These are phyloP conservation scores for Ophiodon elongatus DNA, from an alignment of 2,113 vertebrate species.

Conservation along the genomic window DNA sequence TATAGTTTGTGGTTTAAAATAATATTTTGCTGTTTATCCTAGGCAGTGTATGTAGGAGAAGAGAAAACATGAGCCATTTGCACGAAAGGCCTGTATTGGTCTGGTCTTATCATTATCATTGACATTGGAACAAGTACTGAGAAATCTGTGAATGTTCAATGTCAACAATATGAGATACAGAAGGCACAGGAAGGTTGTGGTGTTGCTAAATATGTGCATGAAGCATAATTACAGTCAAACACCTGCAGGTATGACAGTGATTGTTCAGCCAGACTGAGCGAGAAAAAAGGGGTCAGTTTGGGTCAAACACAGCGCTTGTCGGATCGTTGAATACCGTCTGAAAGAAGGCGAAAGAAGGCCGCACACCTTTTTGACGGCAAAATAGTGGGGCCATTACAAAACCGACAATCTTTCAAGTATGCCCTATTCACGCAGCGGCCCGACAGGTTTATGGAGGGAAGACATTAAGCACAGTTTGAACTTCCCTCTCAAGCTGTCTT, in stretches of 20 bases:
- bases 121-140: background rate
- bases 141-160: background rate
- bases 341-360: background rate
- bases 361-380: background rate
- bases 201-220: background rate
- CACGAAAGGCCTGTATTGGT: background rate
- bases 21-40: background rate
- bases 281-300: background rate
- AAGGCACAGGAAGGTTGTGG: background rate
- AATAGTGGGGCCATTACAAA: background rate
- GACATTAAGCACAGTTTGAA: constrained; percentile 7
- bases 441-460: background rate
- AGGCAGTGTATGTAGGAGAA: background rate
- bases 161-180: background rate
- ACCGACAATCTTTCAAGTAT: background rate
- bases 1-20: background rate
- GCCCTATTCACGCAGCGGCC: background rate
- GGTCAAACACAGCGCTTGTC: background rate
- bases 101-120: background rate
- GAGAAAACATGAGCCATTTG: background rate
- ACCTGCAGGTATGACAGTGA: background rate
- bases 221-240: background rate
- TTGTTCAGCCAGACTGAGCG: background rate
- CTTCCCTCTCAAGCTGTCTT: background rate
- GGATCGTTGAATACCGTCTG: background rate